Conservation (phyloP, 23 tunicate genomes). For the Ciona savignyi region DNA sequence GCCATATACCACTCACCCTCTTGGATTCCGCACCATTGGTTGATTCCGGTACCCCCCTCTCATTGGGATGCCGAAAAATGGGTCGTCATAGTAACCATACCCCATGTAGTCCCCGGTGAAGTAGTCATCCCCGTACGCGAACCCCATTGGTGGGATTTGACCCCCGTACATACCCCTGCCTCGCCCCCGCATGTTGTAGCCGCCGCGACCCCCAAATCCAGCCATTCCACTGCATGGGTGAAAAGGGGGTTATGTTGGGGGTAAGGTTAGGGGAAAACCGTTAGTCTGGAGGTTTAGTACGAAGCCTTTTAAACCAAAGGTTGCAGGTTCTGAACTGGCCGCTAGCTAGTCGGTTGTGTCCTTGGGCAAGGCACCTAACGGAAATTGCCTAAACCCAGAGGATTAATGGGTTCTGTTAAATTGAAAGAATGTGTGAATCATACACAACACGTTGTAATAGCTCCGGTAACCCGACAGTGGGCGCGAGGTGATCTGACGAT, state of each 20-base stretch:
- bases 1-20: conserved; percentile 23
- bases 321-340: too few relatives aligned
- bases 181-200: conserved; percentile 14
- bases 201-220: conserved; percentile 7
- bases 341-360: too few relatives aligned
- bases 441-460: too few relatives aligned
- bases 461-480: too few relatives aligned
- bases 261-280: too few relatives aligned
- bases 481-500: too few relatives aligned
- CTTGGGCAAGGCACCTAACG: too few relatives aligned
- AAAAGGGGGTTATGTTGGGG: not conserved
- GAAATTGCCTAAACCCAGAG: too few relatives aligned
- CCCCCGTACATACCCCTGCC: conserved; percentile 33
- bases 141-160: conserved; percentile 10
- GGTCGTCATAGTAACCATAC: conserved; percentile 36
- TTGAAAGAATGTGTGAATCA: too few relatives aligned
- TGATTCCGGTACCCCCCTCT: conserved; percentile 21
- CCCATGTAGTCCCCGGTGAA: conserved; percentile 38
- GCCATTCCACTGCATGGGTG: conserved; percentile 17
- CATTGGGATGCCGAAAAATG: conserved; percentile 22
- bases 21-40: conserved; percentile 12
- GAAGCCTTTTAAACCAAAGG: too few relatives aligned
- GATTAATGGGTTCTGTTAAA: too few relatives aligned
- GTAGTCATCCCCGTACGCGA: conserved; percentile 50
- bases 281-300: too few relatives aligned